Evolutionary conservation across 2,888 invertebrate species (phyloP).

Genomic region (Drosophila austrosaltans): DNA sequence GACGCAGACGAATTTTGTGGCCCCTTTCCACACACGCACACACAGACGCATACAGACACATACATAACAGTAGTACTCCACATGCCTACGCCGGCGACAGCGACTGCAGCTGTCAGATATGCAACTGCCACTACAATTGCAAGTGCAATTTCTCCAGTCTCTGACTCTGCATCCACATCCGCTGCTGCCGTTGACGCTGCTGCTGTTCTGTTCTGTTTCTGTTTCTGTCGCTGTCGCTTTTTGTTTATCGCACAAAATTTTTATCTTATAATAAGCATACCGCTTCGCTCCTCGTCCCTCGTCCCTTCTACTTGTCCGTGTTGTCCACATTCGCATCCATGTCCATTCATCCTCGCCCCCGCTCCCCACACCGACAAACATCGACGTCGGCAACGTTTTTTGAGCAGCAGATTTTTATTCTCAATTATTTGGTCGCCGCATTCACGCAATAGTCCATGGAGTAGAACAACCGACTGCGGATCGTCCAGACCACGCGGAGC

Average conservation of each 20-base stretch:
- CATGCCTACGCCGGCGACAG: constrained; percentile 27
- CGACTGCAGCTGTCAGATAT: constrained; percentile 39
- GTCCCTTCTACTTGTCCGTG: not conserved
- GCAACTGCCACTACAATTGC: constrained; percentile 40
- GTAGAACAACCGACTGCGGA: constrained; percentile 79
- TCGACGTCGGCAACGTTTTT: constrained; percentile 35
- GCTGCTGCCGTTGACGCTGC: constrained; percentile 12
- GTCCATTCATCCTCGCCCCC: not conserved
- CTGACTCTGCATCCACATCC: constrained; percentile 34
- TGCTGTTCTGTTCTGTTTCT: constrained; percentile 2
- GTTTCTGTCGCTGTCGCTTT: constrained; percentile 52
- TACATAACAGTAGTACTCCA: constrained; percentile 12
- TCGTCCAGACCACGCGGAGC: constrained; percentile 74
- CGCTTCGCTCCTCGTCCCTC: constrained; percentile 59
- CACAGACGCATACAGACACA: constrained; percentile 15
- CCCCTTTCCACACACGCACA: constrained; percentile 35
- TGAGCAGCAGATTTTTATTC: constrained; percentile 63
- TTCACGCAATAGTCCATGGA: constrained; percentile 76
- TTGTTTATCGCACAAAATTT: constrained; percentile 75
- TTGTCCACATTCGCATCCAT: not conserved
- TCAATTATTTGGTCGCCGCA: constrained; percentile 65
- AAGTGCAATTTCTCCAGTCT: constrained; percentile 40
- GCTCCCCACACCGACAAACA: constrained; percentile 31
- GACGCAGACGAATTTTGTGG: constrained; percentile 54
- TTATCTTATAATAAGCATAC: constrained; percentile 82